These are phyloP conservation scores for Chloromyia formosa DNA, from an alignment of 2,888 invertebrate genomes.

Conservation along the genomic window DNA sequence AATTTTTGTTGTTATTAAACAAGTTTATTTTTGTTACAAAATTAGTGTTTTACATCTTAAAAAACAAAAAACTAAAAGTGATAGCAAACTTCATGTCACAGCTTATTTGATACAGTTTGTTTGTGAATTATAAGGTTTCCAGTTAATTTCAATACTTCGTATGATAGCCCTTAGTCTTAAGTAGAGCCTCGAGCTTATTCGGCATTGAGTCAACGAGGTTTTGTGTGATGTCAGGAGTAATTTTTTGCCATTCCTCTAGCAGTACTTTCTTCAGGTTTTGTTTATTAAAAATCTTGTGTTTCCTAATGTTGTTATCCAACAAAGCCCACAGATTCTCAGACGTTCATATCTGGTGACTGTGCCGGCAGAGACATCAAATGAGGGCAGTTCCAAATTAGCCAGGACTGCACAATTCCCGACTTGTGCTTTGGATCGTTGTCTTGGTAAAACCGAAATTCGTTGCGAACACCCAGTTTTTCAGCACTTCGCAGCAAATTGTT, in stretches of 20 bases:
- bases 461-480: not conserved
- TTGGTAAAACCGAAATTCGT: not conserved
- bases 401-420: not conserved
- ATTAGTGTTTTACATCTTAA: too few relatives aligned
- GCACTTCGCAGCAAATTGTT: not conserved
- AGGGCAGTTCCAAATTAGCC: not conserved
- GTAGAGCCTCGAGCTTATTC: too few relatives aligned
- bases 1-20: too few relatives aligned
- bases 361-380: not conserved
- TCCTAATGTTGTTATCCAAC: constrained; percentile 4
- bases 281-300: constrained; percentile 8
- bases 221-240: too few relatives aligned
- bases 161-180: too few relatives aligned
- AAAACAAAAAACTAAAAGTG: not conserved
- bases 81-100: not conserved
- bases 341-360: too few relatives aligned
- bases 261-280: not conserved
- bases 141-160: too few relatives aligned
- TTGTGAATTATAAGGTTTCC: too few relatives aligned
- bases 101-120: not conserved
- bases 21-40: too few relatives aligned
- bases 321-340: constrained; percentile 8
- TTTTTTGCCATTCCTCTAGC: not conserved
- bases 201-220: constrained; percentile 16
- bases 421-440: too few relatives aligned